Base-by-base conservation (phyloP, 1,140 invertebrate species). In the Aphidius ervi region DNA sequence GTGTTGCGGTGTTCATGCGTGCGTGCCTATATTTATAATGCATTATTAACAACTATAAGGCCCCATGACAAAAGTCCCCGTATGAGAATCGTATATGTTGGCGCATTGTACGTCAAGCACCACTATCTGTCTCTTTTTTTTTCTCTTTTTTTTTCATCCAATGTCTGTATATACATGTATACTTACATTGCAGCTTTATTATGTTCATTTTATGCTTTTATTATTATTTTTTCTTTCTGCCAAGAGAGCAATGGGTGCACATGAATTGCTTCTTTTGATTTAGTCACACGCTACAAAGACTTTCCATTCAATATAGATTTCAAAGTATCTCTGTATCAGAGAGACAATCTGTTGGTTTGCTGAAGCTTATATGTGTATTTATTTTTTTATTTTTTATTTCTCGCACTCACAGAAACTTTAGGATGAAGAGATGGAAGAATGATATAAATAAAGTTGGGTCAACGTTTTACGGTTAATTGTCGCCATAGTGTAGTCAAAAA, bases 21-120 rank as follows among this genome's bases (percentile, higher is more conserved):
- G 72, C 74, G 72, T 76, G 74, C 71, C 70, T 78, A 76, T 74
- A 76, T 77, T 76, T 77, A 76, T 77, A 77, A 78, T 75, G 73
- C 72, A 75, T 77, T 77, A 76, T 75, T 77, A 76, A 78, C 74
- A 74, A 76, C 71, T 71, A 69, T 73, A 70, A 72, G 70, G 59
- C 58, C 63, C 67, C 67, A 62, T 58, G 52, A 52, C 20, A 58
- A 46, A 40, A 39, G 46, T 52, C 49, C 56, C 37, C 40, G 47
- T 43, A 49, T 39, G 56, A 39, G 43, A 42, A 45, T 55, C 59
- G 48, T 60, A 31, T 4, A 46, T 60, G 52, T 62, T 55, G 63
- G 50, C 56, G 64, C 46, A 64, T 68, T 67, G 59, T 70, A 8
- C 52, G 46, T 20, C 31, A 57, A 46, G 56, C 52, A 54, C 50